A percentile compares a stretch with the other conserved stretches of the same genome.
phyloP scores from a whole-genome alignment of 1,140 invertebrate genomes.

The Platorchestia sp. region DNA sequence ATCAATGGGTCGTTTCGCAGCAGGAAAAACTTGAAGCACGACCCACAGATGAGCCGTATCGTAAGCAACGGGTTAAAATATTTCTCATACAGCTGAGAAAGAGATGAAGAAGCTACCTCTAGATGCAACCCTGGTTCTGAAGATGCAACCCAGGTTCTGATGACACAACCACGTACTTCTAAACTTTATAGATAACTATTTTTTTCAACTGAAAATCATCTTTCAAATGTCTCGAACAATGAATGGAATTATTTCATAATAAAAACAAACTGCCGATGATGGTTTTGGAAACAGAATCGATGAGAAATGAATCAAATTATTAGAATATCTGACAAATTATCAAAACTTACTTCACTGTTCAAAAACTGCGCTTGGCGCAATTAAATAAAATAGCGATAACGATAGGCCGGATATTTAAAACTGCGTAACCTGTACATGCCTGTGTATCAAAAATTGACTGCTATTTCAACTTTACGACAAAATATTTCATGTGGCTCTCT shows the following conservation, averaged over 20 bases:
- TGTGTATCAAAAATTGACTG: not conserved
- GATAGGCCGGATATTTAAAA: not conserved
- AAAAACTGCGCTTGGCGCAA: not conserved
- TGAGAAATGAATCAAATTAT: not conserved
- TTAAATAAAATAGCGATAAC: not conserved
- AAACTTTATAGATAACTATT: not conserved
- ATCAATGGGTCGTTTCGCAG: too few relatives aligned
- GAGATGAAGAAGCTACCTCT: too few relatives aligned
- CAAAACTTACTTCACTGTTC: not conserved
- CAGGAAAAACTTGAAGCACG: too few relatives aligned
- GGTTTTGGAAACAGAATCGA: not conserved
- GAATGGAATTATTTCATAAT: not conserved
- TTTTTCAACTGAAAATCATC: not conserved
- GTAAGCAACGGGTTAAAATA: too few relatives aligned
- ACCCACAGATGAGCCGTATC: too few relatives aligned
- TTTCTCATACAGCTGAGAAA: too few relatives aligned
- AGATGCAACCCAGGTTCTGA: not conserved
- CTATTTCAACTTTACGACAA: not conserved
- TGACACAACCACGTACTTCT: not conserved
- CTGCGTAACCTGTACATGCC: not conserved
- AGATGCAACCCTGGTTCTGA: too few relatives aligned
- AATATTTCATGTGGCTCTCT: not conserved
- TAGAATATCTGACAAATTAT: too few relatives aligned
- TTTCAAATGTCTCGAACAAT: not conserved
- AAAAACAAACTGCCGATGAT: too few relatives aligned